Evolutionary conservation across 2,113 vertebrate species (phyloP).

Genomic region (Tympanuchus pallidicinctus): DNA sequence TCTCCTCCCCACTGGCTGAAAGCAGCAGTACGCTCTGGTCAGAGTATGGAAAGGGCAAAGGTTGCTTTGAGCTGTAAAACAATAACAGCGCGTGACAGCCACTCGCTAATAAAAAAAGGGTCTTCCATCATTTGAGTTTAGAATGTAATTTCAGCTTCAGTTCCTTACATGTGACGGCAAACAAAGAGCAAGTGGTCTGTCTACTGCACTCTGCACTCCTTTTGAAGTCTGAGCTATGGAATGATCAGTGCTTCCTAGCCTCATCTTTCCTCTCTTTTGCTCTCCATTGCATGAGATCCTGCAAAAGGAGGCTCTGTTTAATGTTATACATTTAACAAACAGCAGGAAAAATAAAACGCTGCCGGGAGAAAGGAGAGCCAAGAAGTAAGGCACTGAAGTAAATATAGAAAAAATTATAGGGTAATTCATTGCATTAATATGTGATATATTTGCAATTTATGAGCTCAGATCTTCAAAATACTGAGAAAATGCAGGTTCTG

Average conservation of each 20-base stretch:
- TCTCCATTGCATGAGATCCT: no score
- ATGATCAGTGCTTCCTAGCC: background rate
- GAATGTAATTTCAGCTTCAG: background rate
- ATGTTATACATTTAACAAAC: background rate
- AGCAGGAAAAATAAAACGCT: background rate
- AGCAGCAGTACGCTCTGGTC: background rate
- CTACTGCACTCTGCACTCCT: background rate
- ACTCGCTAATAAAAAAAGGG: background rate
- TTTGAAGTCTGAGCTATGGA: background rate
- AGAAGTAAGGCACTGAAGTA: background rate
- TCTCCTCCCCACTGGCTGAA: background rate
- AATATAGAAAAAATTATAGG: background rate
- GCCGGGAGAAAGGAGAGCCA: background rate
- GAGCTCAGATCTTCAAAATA: background rate
- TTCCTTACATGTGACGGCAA: background rate
- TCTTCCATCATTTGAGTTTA: background rate
- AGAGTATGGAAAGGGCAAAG: constrained; percentile 6
- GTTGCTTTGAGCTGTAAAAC: constrained; percentile 39
- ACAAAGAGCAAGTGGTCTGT: background rate
- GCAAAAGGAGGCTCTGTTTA: background rate
- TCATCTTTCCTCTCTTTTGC: background rate
- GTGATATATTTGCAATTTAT: background rate
- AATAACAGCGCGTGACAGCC: background rate
- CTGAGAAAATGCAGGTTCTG: background rate
- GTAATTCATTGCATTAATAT: background rate